Evolutionary conservation across 2,888 invertebrate species (phyloP).

Genomic region (Lottia scabra): DNA sequence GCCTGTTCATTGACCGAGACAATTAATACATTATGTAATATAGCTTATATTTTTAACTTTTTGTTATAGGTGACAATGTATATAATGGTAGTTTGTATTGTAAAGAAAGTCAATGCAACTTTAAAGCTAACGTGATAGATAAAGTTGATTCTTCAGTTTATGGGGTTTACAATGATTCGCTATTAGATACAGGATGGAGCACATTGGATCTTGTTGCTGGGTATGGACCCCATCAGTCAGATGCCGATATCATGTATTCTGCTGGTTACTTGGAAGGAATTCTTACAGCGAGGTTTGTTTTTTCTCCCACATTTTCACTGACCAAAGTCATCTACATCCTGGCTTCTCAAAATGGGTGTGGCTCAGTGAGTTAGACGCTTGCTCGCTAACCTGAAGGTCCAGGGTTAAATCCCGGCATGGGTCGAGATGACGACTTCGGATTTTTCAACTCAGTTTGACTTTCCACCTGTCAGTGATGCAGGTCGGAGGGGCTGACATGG

Average conservation of each 20-base stretch:
- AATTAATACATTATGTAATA: too few species aligned
- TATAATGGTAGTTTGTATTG: slow-evolving; percentile 18
- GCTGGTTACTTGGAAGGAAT: slow-evolving; percentile 46
- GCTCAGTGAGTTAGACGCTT: too few species aligned
- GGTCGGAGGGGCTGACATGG: too few species aligned
- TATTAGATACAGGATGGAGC: slow-evolving; percentile 43
- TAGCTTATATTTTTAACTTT: neutral
- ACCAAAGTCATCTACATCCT: too few species aligned
- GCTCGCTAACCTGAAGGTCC: too few species aligned
- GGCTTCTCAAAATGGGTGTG: too few species aligned
- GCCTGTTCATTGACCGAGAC: too few species aligned
- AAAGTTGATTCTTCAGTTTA: slow-evolving; percentile 32
- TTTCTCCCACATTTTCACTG: too few species aligned
- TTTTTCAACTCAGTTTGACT: too few species aligned
- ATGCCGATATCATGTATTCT: slow-evolving; percentile 40
- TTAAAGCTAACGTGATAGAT: neutral
- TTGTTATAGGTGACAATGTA: slow-evolving; percentile 2
- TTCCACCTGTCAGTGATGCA: too few species aligned
- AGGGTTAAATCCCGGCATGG: too few species aligned
- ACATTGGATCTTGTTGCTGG: slow-evolving; percentile 43
- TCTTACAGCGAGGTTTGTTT: slow-evolving; percentile 40
- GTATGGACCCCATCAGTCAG: slow-evolving; percentile 13
- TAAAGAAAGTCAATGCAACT: slow-evolving; percentile 5
- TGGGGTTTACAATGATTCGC: slow-evolving; percentile 37
- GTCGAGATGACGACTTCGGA: too few species aligned